Evolutionary conservation across 1,140 invertebrate genomes (phyloP), one percentile per base, ranked within the genome.

Genomic region (Melanaphis sacchari): DNA sequence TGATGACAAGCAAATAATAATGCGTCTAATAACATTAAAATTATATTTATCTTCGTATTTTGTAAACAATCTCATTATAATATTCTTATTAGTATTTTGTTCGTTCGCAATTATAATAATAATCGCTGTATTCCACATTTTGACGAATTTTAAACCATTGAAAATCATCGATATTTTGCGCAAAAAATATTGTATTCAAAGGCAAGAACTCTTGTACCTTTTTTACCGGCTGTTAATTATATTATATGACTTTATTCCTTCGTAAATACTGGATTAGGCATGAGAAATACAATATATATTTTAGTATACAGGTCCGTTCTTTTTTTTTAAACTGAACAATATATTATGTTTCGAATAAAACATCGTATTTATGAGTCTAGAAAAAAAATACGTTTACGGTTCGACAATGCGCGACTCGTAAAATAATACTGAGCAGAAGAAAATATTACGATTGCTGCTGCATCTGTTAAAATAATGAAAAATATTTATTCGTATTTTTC

Each of bases 181-280:
- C 46, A 54, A 89, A 89, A 54, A 52, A 89, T 88, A 54, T 49
- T 87, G 24, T 52, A 26, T 89, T 54, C 88, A 89, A 89, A 49
- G 88, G 49, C 88, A 26, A 49, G 15, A 38, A 89, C 46, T n/a
- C 8, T 21, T 52, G 11, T 36, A 24, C 52, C 38, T 52, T 52
- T 2, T 21, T 0, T 84, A 87, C 11, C 5, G 9, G 31, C 26
- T 66, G 59, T 49, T 66, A 31, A 66, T 66, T n/a, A 36, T 76
- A n/a, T 76, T 76, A 76, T 21, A 76, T n/a, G 11, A n/a, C 59
- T n/a, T n/a, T 76, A 18, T 76, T 76, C 15, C 59, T n/a, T 76
- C n/a, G 59, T 84, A 11, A 38, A 40, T 40, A 40, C 36, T 40
- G 40, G 40, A 84, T 84, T 84, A 84, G 24, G 82, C 24, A 84